Conservation (phyloP, 2,888 invertebrate genomes). For the Sacculina carcini region DNA sequence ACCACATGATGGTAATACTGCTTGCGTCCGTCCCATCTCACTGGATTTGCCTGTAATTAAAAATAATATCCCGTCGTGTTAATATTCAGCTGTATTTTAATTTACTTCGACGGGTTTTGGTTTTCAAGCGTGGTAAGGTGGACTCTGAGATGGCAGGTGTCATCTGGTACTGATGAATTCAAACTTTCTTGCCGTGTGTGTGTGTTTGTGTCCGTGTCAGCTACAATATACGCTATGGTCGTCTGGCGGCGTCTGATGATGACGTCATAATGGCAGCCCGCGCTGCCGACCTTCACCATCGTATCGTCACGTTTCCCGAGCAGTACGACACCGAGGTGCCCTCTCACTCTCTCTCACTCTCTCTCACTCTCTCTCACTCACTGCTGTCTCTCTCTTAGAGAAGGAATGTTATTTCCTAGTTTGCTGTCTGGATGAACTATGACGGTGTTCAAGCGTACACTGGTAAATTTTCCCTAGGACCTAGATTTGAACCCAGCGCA, state of each 20-base stretch:
- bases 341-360: background rate
- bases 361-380: background rate
- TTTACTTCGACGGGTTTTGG: too few species aligned
- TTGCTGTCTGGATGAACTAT: background rate
- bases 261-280: slow-evolving; percentile 70
- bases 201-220: slow-evolving; percentile 25
- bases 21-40: too few species aligned
- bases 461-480: background rate
- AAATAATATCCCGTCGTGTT: too few species aligned
- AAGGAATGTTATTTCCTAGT: background rate
- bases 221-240: slow-evolving; percentile 84
- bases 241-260: slow-evolving; percentile 42
- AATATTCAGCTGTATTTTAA: too few species aligned
- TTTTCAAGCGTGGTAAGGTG: too few species aligned
- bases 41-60: too few species aligned
- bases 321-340: slow-evolving; percentile 50
- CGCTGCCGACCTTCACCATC: slow-evolving; percentile 78
- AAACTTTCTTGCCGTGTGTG: too few species aligned
- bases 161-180: background rate
- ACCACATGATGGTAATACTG: too few species aligned
- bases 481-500: background rate
- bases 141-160: too few species aligned
- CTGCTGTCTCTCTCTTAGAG: background rate
- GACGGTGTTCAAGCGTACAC: background rate
- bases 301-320: slow-evolving; percentile 70